Conservation (phyloP, 2,888 invertebrate species). For the Crepidodera aurea region DNA sequence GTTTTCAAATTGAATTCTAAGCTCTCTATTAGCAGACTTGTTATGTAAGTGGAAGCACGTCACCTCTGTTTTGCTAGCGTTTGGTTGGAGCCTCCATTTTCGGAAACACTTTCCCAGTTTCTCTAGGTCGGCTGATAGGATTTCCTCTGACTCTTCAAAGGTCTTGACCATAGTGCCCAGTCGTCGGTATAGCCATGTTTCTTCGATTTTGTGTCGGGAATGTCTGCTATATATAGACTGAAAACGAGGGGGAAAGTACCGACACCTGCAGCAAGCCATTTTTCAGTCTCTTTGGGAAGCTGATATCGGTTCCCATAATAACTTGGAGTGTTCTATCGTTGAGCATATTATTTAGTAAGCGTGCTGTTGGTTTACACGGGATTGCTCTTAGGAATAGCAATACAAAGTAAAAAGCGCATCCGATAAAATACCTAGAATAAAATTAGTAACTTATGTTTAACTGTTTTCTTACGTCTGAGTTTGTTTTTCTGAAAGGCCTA, state of each 20-base stretch:
- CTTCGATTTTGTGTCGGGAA: neutral
- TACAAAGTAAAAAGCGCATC: too few relatives aligned
- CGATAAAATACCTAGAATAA: too few relatives aligned
- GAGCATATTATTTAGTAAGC: constrained; percentile 10
- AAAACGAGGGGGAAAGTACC: neutral
- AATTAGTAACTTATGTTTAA: too few relatives aligned
- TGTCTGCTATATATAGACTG: too few relatives aligned
- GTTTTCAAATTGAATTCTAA: too few relatives aligned
- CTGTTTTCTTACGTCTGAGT: too few relatives aligned
- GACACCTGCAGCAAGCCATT: neutral
- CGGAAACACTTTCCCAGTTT: too few relatives aligned
- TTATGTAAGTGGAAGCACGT: constrained; percentile 23
- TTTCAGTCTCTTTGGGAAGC: neutral
- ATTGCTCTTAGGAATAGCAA: constrained; percentile 19
- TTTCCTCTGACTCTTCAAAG: too few relatives aligned
- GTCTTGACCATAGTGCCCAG: neutral
- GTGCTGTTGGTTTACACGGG: constrained; percentile 25
- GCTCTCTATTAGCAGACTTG: constrained; percentile 23
- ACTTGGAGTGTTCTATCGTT: neutral
- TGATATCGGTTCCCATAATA: neutral
- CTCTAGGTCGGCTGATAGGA: too few relatives aligned
- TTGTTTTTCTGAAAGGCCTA: too few relatives aligned
- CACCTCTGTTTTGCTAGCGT: too few relatives aligned
- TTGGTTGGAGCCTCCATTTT: too few relatives aligned
- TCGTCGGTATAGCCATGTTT: neutral